Evolutionary conservation across 2,797 vertebrate species (phyloP).

Genomic region (Paramormyrops hopkinsi): DNA sequence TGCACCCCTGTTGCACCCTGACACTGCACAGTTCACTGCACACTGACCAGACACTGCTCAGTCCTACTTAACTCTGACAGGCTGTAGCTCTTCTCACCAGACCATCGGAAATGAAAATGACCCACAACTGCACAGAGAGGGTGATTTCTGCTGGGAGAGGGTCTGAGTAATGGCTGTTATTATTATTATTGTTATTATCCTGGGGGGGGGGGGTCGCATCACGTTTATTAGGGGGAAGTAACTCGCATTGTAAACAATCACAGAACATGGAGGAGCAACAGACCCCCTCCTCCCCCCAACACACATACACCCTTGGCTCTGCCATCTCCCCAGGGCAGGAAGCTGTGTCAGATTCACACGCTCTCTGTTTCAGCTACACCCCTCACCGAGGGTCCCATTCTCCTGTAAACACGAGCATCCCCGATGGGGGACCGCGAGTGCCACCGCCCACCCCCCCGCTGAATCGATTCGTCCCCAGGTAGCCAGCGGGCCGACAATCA

Average conservation of each 20-base stretch:
- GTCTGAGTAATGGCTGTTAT: background rate
- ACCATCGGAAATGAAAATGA: background rate
- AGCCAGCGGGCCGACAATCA: background rate
- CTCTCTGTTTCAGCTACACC: background rate
- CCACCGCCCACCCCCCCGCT: too few relatives aligned
- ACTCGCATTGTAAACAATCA: background rate
- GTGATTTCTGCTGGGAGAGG: background rate
- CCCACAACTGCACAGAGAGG: background rate
- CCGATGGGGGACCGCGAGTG: background rate
- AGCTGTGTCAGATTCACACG: background rate
- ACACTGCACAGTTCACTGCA: background rate
- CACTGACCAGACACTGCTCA: background rate
- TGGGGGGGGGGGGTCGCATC: background rate
- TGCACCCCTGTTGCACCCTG: background rate
- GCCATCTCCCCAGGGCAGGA: background rate
- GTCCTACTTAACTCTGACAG: background rate
- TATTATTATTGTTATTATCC: background rate
- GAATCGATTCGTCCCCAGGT: background rate
- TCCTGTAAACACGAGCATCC: background rate
- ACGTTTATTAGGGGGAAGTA: background rate
- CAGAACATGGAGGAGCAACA: background rate
- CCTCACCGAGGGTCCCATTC: conserved; percentile 21
- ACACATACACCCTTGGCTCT: background rate
- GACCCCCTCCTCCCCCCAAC: background rate
- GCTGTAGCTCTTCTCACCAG: background rate